A percentile compares a stretch with the other conserved stretches of the same genome.
Evolutionary conservation across 2,797 vertebrate species (phyloP).

Genomic region (Tragopan temminckii): DNA sequence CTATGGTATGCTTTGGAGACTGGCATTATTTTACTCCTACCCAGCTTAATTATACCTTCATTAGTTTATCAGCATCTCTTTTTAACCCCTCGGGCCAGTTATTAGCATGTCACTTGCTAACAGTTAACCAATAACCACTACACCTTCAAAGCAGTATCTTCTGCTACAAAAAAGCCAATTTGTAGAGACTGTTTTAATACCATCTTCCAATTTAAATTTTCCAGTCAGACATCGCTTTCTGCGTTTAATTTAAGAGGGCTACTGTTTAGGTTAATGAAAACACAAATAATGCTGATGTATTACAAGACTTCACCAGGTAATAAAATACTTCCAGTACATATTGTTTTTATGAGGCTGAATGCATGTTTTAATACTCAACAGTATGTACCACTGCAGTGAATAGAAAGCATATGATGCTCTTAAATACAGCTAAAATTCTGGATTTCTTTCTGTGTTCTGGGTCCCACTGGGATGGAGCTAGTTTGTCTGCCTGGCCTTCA

Average conservation of each 20-base stretch:
- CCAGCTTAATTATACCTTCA: slow-evolving; percentile 80
- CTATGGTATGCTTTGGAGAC: slow-evolving; percentile 66
- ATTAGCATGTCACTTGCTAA: slow-evolving; percentile 81
- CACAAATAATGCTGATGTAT: slow-evolving; percentile 47
- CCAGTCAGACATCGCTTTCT: slow-evolving; percentile 41
- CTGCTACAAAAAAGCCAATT: slow-evolving; percentile 55
- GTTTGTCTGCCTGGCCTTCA: neutral
- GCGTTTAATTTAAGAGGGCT: slow-evolving; percentile 47
- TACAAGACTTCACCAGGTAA: neutral
- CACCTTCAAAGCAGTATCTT: slow-evolving; percentile 65
- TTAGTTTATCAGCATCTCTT: slow-evolving; percentile 79
- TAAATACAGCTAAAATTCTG: neutral
- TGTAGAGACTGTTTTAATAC: slow-evolving; percentile 56
- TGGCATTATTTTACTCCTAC: slow-evolving; percentile 70
- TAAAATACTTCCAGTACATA: neutral
- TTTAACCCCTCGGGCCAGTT: slow-evolving; percentile 79
- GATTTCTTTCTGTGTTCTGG: neutral
- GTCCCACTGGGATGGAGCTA: neutral
- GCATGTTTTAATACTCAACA: neutral
- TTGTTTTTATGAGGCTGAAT: neutral
- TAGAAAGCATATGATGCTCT: neutral
- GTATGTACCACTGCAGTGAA: neutral
- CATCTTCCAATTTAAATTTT: slow-evolving; percentile 49
- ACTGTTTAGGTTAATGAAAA: slow-evolving; percentile 61
- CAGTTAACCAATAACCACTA: slow-evolving; percentile 79